Evolutionary conservation across 2,888 invertebrate species (phyloP).

Genomic region (Dasypogon diadema): DNA sequence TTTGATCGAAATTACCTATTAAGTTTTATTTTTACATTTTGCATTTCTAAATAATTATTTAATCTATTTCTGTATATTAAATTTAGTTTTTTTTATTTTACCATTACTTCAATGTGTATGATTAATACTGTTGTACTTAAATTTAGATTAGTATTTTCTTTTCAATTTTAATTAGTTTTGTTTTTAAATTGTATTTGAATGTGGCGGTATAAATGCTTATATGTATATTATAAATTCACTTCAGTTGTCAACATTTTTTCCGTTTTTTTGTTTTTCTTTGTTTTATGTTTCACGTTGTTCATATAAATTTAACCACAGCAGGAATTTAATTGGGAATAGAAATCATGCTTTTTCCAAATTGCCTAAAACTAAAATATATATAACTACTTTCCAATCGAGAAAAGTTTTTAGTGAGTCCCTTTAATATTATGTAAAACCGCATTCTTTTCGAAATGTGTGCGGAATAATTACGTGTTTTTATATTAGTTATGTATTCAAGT

Average conservation of each 20-base stretch:
- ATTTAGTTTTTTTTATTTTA: conserved; percentile 15
- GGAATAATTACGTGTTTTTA: conserved; percentile 17
- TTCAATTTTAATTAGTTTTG: conserved; percentile 33
- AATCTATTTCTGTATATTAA: conserved; percentile 42
- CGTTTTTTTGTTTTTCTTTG: neutral
- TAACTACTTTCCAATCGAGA: neutral
- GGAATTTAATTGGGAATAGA: conserved; percentile 23
- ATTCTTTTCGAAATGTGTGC: conserved; percentile 15
- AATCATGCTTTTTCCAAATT: conserved; percentile 19
- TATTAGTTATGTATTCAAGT: conserved; percentile 35
- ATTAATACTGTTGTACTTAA: conserved; percentile 57
- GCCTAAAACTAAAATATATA: conserved; percentile 14
- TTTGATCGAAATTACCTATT: conserved; percentile 39
- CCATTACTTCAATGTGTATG: conserved; percentile 34
- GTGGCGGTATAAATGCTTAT: conserved; percentile 36
- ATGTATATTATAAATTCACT: conserved; percentile 43
- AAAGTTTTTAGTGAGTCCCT: conserved; percentile 28
- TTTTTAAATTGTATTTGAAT: conserved; percentile 7
- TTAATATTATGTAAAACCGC: conserved; percentile 33
- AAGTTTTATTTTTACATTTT: conserved; percentile 45
- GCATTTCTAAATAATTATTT: conserved; percentile 20
- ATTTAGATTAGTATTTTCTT: conserved; percentile 57
- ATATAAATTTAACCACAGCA: conserved; percentile 12
- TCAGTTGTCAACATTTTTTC: conserved; percentile 30
- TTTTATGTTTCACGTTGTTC: conserved; percentile 2